Conservation (phyloP, 2,113 vertebrate genomes). For the Blennius ocellaris region DNA sequence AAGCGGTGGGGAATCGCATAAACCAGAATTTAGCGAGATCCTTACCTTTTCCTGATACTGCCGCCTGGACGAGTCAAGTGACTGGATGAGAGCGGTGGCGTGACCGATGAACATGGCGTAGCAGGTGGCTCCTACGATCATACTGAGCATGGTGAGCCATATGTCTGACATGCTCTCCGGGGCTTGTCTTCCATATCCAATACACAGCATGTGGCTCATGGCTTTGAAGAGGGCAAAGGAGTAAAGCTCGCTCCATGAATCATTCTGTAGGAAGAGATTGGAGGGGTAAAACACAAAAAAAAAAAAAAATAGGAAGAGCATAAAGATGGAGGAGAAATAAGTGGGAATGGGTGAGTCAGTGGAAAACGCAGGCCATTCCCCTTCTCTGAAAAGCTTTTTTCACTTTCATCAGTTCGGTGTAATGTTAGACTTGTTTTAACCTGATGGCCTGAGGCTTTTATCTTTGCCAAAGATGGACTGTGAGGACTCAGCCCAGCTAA, state of each 20-base stretch:
- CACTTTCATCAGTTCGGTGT: conserved; percentile 7
- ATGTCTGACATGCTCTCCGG: conserved; percentile 98
- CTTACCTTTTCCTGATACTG: conserved; percentile 95
- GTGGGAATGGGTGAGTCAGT: background rate
- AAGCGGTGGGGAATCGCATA: too few species aligned
- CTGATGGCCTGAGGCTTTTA: conserved; percentile 11
- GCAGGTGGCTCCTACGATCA: conserved; percentile 98
- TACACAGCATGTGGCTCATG: conserved; percentile 99
- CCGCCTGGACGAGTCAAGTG: conserved; percentile 91
- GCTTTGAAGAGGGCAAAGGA: conserved; percentile 98
- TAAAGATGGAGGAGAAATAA: background rate
- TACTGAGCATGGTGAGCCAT: conserved; percentile 99
- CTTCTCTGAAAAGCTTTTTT: background rate
- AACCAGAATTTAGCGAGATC: background rate
- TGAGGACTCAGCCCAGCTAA: background rate
- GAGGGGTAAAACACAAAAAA: background rate
- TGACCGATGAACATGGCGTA: conserved; percentile 97
- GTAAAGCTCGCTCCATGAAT: conserved; percentile 96
- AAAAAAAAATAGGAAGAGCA: background rate
- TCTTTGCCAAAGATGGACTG: conserved; percentile 14
- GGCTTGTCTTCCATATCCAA: conserved; percentile 94
- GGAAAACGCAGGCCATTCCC: background rate
- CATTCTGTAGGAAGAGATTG: conserved; percentile 84
- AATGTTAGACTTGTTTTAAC: conserved; percentile 7
- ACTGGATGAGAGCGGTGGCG: conserved; percentile 93